phyloP scores from a whole-genome alignment of 2,113 vertebrate genomes.

The Lepus europaeus region DNA sequence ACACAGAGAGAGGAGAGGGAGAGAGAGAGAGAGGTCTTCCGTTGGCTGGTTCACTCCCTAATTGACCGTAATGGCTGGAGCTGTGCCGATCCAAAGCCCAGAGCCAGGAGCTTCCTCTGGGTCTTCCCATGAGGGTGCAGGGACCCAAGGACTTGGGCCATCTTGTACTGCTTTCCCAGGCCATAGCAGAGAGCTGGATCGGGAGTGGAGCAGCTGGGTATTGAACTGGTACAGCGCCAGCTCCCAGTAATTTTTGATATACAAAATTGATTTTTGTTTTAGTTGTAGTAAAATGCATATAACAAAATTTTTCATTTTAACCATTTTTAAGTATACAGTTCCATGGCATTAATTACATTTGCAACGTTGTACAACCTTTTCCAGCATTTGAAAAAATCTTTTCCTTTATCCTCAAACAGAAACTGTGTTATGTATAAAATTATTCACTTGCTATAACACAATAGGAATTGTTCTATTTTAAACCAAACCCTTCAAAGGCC shows the following conservation, averaged over 20 bases:
- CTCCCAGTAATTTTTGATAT: neutral
- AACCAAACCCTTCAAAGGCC: slow-evolving; percentile 55
- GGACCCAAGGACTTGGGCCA: too few relatives aligned
- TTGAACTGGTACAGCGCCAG: too few relatives aligned
- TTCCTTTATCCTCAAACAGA: neutral
- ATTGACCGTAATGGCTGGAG: too few relatives aligned
- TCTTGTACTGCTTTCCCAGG: too few relatives aligned
- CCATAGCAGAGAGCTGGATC: too few relatives aligned
- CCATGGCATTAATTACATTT: slow-evolving; percentile 9
- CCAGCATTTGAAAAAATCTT: neutral
- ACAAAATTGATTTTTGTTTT: neutral
- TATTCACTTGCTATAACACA: neutral
- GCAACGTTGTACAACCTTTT: neutral
- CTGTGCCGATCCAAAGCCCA: too few relatives aligned
- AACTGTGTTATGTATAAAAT: neutral
- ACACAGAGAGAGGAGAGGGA: too few relatives aligned
- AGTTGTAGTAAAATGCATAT: neutral
- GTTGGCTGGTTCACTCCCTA: too few relatives aligned
- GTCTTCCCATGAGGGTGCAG: too few relatives aligned
- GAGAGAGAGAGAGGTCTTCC: too few relatives aligned
- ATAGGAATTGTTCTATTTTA: slow-evolving; percentile 7
- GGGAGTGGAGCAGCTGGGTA: too few relatives aligned
- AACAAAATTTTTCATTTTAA: slow-evolving; percentile 39
- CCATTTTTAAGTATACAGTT: neutral
- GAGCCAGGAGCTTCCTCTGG: too few relatives aligned